phyloP scores from a whole-genome alignment of 2,113 vertebrate genomes.

The Odontophorus gujanensis region DNA sequence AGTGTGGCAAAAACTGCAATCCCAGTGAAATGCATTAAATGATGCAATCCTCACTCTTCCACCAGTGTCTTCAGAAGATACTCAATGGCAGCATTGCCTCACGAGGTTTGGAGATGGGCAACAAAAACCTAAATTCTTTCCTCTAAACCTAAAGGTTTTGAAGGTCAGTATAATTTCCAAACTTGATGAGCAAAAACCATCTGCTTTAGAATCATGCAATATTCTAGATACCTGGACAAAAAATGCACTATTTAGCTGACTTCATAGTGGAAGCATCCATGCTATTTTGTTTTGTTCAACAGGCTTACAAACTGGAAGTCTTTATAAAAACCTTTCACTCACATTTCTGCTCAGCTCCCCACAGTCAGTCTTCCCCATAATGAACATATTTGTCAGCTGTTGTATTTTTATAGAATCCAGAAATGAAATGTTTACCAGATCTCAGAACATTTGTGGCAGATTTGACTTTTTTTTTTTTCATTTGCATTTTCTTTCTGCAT shows the following conservation, averaged over 20 bases:
- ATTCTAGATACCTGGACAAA: not conserved
- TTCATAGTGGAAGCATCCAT: not conserved
- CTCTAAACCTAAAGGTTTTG: not conserved
- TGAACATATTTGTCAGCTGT: conserved; percentile 13
- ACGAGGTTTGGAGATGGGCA: not conserved
- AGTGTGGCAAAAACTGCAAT: not conserved
- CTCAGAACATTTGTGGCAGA: conserved; percentile 11
- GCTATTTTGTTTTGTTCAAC: not conserved
- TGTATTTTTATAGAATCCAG: conserved; percentile 9
- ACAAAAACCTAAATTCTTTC: not conserved
- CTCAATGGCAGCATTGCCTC: not conserved
- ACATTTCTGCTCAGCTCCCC: not conserved
- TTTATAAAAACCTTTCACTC: not conserved
- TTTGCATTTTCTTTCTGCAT: conserved; percentile 23
- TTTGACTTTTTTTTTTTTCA: not conserved
- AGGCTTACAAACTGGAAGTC: not conserved
- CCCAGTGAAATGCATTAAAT: not conserved
- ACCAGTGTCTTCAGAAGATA: not conserved
- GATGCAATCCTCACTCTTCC: not conserved
- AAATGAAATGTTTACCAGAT: conserved; percentile 23
- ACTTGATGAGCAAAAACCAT: not conserved
- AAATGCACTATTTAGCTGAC: not conserved
- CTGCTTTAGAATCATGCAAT: not conserved
- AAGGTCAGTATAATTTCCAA: not conserved
- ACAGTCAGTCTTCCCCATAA: not conserved